Percentiles rank a stretch among this genome's conserved stretches.
These are phyloP conservation scores for Coenobita brevimanus DNA, from an alignment of 1,140 invertebrate genomes.

Conservation along the genomic window DNA sequence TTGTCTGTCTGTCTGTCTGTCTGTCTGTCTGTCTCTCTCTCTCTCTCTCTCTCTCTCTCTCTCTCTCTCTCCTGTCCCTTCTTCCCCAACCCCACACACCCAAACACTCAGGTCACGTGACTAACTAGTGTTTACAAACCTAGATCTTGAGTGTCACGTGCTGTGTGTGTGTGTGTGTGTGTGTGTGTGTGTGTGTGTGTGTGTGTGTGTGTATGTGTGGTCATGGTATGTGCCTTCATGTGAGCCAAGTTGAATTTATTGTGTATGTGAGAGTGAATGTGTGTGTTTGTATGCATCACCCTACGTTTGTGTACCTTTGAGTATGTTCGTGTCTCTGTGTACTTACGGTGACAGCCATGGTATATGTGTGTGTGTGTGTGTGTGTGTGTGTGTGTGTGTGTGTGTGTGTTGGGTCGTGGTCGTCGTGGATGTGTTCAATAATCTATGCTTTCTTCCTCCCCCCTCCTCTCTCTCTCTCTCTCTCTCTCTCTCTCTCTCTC, in stretches of 20 bases:
- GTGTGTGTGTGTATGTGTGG: not conserved
- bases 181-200: slow-evolving; percentile 41
- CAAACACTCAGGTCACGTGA: slow-evolving; percentile 12
- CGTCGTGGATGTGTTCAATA: no score
- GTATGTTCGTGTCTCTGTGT: no score
- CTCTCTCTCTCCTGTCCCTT: no score
- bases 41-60: not conserved
- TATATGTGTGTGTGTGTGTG: no score
- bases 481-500: no score
- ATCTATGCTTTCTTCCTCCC: no score
- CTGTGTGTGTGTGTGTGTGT: slow-evolving; percentile 34
- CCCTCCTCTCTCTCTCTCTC: no score
- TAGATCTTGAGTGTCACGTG: slow-evolving; percentile 18
- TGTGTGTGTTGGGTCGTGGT: no score
- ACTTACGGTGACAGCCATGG: no score
- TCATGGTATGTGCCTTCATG: not conserved
- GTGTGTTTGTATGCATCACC: slow-evolving; percentile 11
- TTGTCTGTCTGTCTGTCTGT: no score
- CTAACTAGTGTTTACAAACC: slow-evolving; percentile 19
- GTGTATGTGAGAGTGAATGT: slow-evolving; percentile 16
- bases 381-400: no score
- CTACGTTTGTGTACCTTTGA: not conserved
- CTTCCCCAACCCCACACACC: not conserved
- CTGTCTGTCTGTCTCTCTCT: slow-evolving; percentile 24
- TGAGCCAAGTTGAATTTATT: not conserved